Evolutionary conservation across 1,140 invertebrate species (phyloP).

Genomic region (Nilaparvata lugens): DNA sequence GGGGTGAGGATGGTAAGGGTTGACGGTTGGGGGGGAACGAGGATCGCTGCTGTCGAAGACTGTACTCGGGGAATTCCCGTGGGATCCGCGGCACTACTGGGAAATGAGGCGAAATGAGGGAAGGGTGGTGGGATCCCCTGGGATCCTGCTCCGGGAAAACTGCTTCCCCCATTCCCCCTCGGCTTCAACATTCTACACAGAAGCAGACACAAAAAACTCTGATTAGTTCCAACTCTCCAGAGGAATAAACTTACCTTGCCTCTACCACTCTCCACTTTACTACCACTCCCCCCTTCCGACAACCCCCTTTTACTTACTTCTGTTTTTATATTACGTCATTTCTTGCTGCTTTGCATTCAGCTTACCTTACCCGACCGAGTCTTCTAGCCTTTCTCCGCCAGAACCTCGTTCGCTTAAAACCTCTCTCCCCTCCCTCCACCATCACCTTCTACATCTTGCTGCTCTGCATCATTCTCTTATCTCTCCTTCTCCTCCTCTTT

Average conservation of each 20-base stretch:
- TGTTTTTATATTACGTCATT: constrained; percentile 6
- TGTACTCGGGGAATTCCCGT: constrained; percentile 10
- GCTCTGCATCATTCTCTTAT: no score
- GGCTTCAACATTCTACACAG: background rate
- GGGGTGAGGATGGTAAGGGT: no score
- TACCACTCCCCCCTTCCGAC: background rate
- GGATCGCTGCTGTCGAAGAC: constrained; percentile 6
- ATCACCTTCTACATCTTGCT: background rate
- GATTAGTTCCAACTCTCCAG: constrained; percentile 18
- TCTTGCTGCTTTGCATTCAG: constrained; percentile 5
- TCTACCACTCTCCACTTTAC: constrained; percentile 1
- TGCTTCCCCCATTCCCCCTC: background rate
- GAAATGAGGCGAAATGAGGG: constrained; percentile 22
- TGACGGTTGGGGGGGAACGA: no score
- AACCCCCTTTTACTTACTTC: constrained; percentile 4
- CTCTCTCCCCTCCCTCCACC: background rate
- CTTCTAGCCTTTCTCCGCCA: background rate
- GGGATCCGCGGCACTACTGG: constrained; percentile 16
- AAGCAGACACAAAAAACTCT: constrained; percentile 17
- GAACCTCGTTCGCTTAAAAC: background rate
- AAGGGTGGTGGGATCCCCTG: constrained; percentile 17
- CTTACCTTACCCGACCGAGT: background rate
- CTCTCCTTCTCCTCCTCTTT: no score
- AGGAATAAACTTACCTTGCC: constrained; percentile 13
- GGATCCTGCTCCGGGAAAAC: constrained; percentile 2